These are phyloP conservation scores for Ageneiosus marmoratus DNA, from an alignment of 2,113 vertebrate genomes.

Conservation along the genomic window DNA sequence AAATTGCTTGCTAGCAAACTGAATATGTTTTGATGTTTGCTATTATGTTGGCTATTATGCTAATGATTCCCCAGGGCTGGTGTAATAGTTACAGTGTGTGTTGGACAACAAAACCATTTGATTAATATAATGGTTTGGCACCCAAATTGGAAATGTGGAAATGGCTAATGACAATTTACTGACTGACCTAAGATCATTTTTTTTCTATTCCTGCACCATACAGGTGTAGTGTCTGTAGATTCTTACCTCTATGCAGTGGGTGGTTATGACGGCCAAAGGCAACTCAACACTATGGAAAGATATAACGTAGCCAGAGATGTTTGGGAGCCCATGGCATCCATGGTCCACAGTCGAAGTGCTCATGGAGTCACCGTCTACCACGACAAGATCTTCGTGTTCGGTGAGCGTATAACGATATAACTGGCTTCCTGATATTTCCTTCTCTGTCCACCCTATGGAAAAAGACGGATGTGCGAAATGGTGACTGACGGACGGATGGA, in stretches of 20 bases:
- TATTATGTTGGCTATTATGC: background rate
- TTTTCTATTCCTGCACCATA: background rate
- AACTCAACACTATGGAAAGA: conserved; percentile 73
- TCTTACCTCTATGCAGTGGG: conserved; percentile 74
- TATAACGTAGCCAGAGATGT: conserved; percentile 69
- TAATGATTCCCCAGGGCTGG: background rate
- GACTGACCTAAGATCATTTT: background rate
- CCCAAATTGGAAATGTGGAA: background rate
- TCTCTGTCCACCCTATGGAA: background rate
- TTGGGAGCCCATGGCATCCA: conserved; percentile 74
- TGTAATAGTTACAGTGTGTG: background rate
- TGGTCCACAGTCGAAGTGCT: conserved; percentile 76
- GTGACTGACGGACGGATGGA: background rate
- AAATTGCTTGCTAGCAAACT: background rate
- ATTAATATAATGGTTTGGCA: background rate
- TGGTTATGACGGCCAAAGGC: conserved; percentile 74
- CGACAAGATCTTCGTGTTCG: conserved; percentile 72
- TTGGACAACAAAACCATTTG: background rate
- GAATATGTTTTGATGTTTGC: background rate
- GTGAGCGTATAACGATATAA: conserved; percentile 59
- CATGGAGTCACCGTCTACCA: conserved; percentile 72
- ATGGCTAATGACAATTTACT: background rate
- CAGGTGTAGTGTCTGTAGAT: conserved; percentile 74
- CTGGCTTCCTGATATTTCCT: no score
- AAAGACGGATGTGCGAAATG: background rate